Evolutionary conservation across 2,888 invertebrate genomes (phyloP), one percentile per base, ranked within the genome.

Genomic region (Theretra japonica): DNA sequence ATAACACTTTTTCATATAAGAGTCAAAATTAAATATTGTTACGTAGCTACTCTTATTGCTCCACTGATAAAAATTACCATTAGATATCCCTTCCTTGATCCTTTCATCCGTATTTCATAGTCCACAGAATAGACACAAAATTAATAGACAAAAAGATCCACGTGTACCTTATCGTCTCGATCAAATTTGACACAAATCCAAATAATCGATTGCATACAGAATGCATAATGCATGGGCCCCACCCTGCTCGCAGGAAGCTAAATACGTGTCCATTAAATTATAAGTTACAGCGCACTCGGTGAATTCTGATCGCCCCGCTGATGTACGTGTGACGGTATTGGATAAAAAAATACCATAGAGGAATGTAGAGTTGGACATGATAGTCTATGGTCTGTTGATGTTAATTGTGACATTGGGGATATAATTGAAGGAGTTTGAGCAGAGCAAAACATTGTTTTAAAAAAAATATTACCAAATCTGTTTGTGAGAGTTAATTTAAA

Each of bases 241-340:
- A 71, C 85, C 84, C 80, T 77, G 73, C 75, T 75, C 79, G 81
- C 82, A 83, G 84, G 84, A 84, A 84, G 77, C 77, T 2, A 68
- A 70, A 72, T 76, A 80, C 80, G 80, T 74, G 80, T 72, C 80
- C 75, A 83, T 85, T 84, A 84, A 84, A 81, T 80, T 80, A 83
- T 83, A 79, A 82, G 78, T 78, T 74, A 71, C 69, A 76, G 69
- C 79, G 59, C 23, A 59, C 69, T 33, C 19, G 7, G n/a, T 58
- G 72, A 60, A 72, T 72, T 58, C 59, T 53, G 65, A 65, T 65
- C 41, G 41, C 48, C 62, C 48, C 5, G 53, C 19, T 53, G 53
- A n/a, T n/a, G 53, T 53, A 53, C 53, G 53, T 60, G 60, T 33
- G 41, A 65, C 65, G 62, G 33, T 41, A 21, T n/a, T n/a, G 41